Conservation (phyloP, 1,140 invertebrate genomes). For the Caerostris extrusa region DNA sequence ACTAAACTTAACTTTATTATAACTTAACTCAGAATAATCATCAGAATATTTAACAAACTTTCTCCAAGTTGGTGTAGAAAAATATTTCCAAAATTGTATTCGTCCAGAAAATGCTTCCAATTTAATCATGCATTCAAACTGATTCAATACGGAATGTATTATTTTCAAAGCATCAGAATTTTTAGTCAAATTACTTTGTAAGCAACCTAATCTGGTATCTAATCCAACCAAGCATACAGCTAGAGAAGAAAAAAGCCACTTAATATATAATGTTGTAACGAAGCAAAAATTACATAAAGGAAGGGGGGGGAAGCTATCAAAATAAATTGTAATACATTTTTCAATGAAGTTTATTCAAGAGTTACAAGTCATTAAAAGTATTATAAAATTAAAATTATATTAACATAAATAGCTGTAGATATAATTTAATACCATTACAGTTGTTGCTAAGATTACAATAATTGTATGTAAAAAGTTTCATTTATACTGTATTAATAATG, state of each 20-base stretch:
- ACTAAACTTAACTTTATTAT: background rate
- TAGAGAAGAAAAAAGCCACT: constrained; percentile 50
- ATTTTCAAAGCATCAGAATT: constrained; percentile 86
- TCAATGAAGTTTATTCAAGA: no score
- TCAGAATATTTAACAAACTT: constrained; percentile 70
- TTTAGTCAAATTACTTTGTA: constrained; percentile 76
- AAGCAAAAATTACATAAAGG: background rate
- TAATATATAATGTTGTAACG: background rate
- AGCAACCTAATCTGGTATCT: constrained; percentile 79
- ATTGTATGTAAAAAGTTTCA: no score
- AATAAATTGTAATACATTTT: no score
- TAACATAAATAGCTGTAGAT: no score
- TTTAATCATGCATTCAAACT: constrained; percentile 87
- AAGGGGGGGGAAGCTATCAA: no score
- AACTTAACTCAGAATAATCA: constrained; percentile 72
- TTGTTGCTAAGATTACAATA: no score
- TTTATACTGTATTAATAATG: no score
- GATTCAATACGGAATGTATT: constrained; percentile 87
- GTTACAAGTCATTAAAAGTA: no score
- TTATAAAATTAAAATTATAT: no score
- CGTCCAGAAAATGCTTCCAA: constrained; percentile 90
- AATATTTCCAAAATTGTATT: constrained; percentile 87
- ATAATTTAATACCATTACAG: no score
- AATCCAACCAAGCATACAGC: constrained; percentile 79
- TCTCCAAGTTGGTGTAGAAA: constrained; percentile 85